Evolutionary conservation across 2,113 vertebrate genomes (phyloP), one percentile per base, ranked within the genome.

Genomic region (Chloropsis cyanopogon): DNA sequence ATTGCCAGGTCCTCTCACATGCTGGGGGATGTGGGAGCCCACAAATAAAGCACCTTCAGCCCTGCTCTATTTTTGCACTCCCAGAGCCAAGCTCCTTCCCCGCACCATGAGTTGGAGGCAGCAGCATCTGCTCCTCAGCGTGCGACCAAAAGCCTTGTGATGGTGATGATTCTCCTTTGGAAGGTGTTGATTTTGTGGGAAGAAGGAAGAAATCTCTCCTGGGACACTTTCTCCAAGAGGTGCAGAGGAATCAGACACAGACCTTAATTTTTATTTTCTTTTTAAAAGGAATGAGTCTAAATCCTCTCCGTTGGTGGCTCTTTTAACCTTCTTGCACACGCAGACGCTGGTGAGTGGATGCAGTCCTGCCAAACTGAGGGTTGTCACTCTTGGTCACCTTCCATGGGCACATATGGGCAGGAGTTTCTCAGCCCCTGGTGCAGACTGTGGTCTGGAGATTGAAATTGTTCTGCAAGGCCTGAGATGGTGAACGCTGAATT

Each of bases 91-190:
- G 39, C 37, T 73, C 77, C 47, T 7, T 46, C 85, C 79, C 82
- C 2, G 14, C 42, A 29, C 57, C 0, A 1, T 2, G 47, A 91
- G 93, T 37, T 52, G 88, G 92, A 88, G 93, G 92, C 50, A 20
- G 2, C 26, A 56, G 95, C 90, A 92, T 73, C 85, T 95, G 94
- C 86, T 82, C 71, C 90, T 91, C 93, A 91, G 93, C 13, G 1
- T 69, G 91, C 71, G 52, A 53, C 59, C 26, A 65, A 18, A 14
- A 92, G 68, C 76, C 92, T 26, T 6, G 47, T 90, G 92, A 88
- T 0, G 63, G 61, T 4, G 23, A 54, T 44, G 90, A 72, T 20
- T 26, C 87, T 66, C 59, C 64, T 63, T 10, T 39, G 24, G 63
- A 85, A 82, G 13, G 81, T 59, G 73, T 79, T 78, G 87, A 63